Evolutionary conservation across 2,113 vertebrate species (phyloP).

Genomic region (Eudyptes chrysolophus): DNA sequence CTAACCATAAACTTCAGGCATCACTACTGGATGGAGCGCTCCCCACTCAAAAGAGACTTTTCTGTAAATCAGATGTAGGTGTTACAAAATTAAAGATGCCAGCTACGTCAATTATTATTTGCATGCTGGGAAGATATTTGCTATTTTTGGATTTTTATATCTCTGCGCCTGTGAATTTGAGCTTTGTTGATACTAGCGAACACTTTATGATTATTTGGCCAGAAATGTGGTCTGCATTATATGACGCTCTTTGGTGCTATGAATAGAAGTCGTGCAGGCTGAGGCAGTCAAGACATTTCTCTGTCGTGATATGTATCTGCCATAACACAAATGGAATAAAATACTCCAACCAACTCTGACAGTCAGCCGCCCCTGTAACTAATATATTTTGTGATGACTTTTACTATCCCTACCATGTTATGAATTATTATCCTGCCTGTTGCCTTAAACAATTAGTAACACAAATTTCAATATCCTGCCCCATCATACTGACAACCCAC

Average conservation of each 20-base stretch:
- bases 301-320: not conserved
- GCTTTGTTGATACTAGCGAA: not conserved
- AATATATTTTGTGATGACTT: not conserved
- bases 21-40: not conserved
- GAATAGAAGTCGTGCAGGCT: not conserved
- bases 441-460: conserved; percentile 31
- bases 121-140: not conserved
- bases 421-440: conserved; percentile 9
- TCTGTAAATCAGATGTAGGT: not conserved
- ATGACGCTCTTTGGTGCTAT: not conserved
- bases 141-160: not conserved
- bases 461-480: not conserved
- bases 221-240: not conserved
- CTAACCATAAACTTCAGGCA: not conserved
- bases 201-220: not conserved
- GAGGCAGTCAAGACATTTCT: not conserved
- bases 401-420: not conserved
- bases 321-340: not conserved
- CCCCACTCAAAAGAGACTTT: not conserved
- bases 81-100: not conserved
- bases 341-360: not conserved
- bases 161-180: not conserved
- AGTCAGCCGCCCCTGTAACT: not conserved
- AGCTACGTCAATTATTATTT: not conserved
- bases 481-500: not conserved